Evolutionary conservation across 2,888 invertebrate genomes (phyloP).

Genomic region (Euzophera pinguis): DNA sequence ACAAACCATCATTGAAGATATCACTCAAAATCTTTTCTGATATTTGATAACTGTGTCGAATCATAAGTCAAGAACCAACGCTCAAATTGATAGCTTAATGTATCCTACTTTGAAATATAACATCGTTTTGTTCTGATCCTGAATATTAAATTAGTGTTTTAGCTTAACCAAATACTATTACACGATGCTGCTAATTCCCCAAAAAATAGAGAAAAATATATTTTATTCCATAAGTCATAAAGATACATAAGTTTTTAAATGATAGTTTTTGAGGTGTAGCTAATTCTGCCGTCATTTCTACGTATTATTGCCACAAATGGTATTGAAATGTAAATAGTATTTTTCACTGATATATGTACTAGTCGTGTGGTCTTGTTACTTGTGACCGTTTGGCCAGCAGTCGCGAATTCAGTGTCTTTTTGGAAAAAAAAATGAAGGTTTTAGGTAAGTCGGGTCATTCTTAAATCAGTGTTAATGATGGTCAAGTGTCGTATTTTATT

Average conservation of each 20-base stretch:
- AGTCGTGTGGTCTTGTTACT: conserved; percentile 5
- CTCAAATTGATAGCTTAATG: not conserved
- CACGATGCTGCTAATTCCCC: not conserved
- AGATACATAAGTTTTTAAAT: not conserved
- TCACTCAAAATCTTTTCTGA: not conserved
- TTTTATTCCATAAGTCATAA: not conserved
- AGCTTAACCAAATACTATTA: not conserved
- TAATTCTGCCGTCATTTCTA: conserved; percentile 10
- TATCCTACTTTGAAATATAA: not conserved
- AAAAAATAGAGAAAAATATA: not conserved
- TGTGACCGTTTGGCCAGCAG: conserved; percentile 12
- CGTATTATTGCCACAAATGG: conserved; percentile 12
- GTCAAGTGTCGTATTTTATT: no score
- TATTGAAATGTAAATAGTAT: conserved; percentile 22
- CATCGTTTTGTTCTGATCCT: not conserved
- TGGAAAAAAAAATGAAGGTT: conserved; percentile 16
- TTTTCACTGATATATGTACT: conserved; percentile 17
- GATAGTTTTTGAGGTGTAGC: not conserved
- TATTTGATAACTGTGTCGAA: not conserved
- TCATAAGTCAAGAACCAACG: not conserved
- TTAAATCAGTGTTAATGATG: no score
- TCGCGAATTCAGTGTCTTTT: conserved; percentile 15
- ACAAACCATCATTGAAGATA: no score
- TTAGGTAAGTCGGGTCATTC: conserved; percentile 16
- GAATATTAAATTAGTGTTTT: conserved; percentile 14